A percentile compares a stretch with the other conserved stretches of the same genome.
These are phyloP conservation scores for Cyclargus thomasi DNA, from an alignment of 1,140 invertebrate genomes.

Conservation along the genomic window DNA sequence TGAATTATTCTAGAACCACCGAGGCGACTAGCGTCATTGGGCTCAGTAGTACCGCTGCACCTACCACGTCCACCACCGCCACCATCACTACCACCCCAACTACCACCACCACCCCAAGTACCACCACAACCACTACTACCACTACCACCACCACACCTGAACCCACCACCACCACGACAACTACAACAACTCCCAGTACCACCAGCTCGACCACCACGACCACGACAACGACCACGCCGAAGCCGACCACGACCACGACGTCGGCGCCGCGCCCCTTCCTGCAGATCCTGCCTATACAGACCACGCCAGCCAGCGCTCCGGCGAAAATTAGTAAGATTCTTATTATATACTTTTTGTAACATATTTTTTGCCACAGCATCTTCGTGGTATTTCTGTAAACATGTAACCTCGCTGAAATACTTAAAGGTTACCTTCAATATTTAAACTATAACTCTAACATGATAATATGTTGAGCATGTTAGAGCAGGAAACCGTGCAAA, in stretches of 20 bases:
- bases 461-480: too few relatives aligned
- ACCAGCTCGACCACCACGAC: conserved; percentile 61
- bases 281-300: conserved; percentile 56
- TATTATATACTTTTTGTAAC: neutral
- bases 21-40: conserved; percentile 40
- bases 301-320: conserved; percentile 50
- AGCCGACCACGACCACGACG: conserved; percentile 47
- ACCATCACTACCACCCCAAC: conserved; percentile 40
- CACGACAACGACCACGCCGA: conserved; percentile 50
- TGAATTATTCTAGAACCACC: conserved; percentile 39
- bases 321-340: conserved; percentile 46
- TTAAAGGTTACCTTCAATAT: too few relatives aligned
- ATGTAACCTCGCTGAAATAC: too few relatives aligned
- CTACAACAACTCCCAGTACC: conserved; percentile 40
- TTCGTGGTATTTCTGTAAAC: too few relatives aligned
- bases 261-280: conserved; percentile 57
- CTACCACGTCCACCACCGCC: conserved; percentile 49
- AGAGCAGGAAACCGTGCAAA: too few relatives aligned
- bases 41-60: conserved; percentile 34
- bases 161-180: conserved; percentile 55
- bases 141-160: conserved; percentile 35
- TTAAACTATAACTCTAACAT: too few relatives aligned
- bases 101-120: conserved; percentile 47
- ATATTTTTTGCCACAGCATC: too few relatives aligned
- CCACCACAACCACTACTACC: conserved; percentile 62